Percentiles rank a stretch among this genome's conserved stretches.
Evolutionary conservation across 37 sponge, comb jelly and placozoan species (phyloP).

Genomic region (Haliclona indistincta): DNA sequence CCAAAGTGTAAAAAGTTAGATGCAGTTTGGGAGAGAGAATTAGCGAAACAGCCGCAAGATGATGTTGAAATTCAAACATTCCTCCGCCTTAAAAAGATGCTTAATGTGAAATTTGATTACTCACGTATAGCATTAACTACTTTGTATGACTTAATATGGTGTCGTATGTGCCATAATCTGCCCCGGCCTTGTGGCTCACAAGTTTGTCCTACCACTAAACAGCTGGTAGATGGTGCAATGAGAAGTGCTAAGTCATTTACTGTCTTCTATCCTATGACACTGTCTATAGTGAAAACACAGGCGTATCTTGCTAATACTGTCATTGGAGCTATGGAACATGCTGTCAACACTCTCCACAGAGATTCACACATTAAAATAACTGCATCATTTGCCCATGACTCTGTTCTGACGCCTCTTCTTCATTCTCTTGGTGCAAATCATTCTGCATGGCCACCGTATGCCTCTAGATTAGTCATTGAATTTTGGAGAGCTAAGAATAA

Average conservation of each 20-base stretch:
- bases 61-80: not conserved
- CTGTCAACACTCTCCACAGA: not conserved
- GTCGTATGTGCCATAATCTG: conserved; percentile 3
- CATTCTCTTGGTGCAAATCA: conserved; percentile 12
- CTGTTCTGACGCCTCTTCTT: conserved; percentile 28
- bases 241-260: conserved; percentile 25
- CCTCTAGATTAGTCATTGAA: conserved; percentile 59
- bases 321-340: conserved; percentile 15
- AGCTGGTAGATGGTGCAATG: conserved; percentile 1
- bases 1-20: conserved; percentile 4
- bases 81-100: not conserved
- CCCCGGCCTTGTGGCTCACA: conserved; percentile 29
- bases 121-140: not conserved
- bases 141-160: conserved; percentile 31
- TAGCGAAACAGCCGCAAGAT: not conserved
- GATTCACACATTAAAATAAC: conserved; percentile 10
- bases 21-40: not conserved
- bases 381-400: conserved; percentile 52
- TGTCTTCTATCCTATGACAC: conserved; percentile 4
- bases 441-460: conserved; percentile 55
- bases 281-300: conserved; percentile 21
- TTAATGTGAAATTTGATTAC: conserved; percentile 7
- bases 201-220: conserved; percentile 2
- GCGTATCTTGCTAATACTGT: conserved; percentile 55
- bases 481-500: conserved; percentile 38